A percentile compares a stretch with the other conserved stretches of the same genome.
Evolutionary conservation across 2,888 invertebrate species (phyloP).

Genomic region (Eugnorisma glareosa): DNA sequence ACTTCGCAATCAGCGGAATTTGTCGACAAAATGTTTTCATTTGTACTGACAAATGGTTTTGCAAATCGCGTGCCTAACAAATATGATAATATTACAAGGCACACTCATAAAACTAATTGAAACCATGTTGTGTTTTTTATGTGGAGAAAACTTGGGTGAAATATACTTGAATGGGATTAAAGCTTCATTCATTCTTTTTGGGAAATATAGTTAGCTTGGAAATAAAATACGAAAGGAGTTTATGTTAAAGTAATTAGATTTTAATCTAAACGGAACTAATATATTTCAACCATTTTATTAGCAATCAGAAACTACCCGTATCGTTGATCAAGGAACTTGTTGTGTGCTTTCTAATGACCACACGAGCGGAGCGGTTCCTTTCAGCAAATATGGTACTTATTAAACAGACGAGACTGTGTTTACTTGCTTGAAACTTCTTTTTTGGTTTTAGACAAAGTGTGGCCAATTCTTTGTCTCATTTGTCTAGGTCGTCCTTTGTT

Average conservation of each 20-base stretch:
- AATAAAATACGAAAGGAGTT: slow-evolving; percentile 1
- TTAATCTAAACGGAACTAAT: slow-evolving; percentile 18
- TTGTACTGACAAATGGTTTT: slow-evolving; percentile 41
- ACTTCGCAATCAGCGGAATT: slow-evolving; percentile 29
- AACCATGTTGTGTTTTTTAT: slow-evolving; percentile 31
- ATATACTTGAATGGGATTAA: slow-evolving; percentile 5
- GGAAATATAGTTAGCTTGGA: background rate
- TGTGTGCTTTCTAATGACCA: slow-evolving; percentile 41
- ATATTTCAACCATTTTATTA: slow-evolving; percentile 33
- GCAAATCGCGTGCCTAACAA: slow-evolving; percentile 50
- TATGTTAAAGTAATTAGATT: slow-evolving; percentile 5
- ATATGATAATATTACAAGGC: slow-evolving; percentile 36
- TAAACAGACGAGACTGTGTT: background rate
- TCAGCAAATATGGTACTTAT: background rate
- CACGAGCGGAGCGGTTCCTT: slow-evolving; percentile 25
- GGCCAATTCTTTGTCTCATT: slow-evolving; percentile 1
- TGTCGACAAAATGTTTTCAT: slow-evolving; percentile 35
- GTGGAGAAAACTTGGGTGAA: background rate
- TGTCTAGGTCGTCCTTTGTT: background rate
- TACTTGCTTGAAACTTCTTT: background rate
- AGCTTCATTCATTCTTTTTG: background rate
- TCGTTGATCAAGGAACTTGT: slow-evolving; percentile 49
- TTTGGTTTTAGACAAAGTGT: background rate
- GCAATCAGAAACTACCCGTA: slow-evolving; percentile 27
- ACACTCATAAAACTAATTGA: slow-evolving; percentile 51